These are phyloP conservation scores for Drosophila tripunctata DNA, from an alignment of 2,888 invertebrate genomes.

Conservation along the genomic window DNA sequence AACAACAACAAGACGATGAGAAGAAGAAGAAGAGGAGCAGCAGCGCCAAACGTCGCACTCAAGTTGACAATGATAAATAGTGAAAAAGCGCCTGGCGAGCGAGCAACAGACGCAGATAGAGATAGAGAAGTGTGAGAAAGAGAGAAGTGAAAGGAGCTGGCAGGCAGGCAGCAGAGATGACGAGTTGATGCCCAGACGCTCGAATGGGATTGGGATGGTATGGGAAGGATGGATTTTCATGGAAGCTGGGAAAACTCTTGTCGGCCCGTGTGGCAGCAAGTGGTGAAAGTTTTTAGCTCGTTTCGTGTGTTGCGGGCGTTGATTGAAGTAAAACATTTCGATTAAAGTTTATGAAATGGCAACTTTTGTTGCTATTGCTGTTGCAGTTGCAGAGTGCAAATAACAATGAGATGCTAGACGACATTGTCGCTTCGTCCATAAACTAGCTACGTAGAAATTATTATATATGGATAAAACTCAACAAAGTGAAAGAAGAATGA, in stretches of 20 bases:
- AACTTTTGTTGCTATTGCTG: slow-evolving; percentile 46
- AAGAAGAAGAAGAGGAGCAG: slow-evolving; percentile 46
- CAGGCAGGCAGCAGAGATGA: slow-evolving; percentile 3
- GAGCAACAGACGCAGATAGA: slow-evolving; percentile 42
- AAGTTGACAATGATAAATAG: slow-evolving; percentile 80
- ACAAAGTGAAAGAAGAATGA: background rate
- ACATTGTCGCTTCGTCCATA: slow-evolving; percentile 61
- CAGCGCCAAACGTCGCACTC: slow-evolving; percentile 79
- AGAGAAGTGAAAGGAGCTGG: slow-evolving; percentile 6
- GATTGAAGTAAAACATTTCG: slow-evolving; percentile 80
- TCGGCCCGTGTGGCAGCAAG: slow-evolving; percentile 53
- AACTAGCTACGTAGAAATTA: slow-evolving; percentile 69
- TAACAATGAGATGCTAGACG: slow-evolving; percentile 53
- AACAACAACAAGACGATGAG: slow-evolving; percentile 40
- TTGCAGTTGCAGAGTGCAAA: slow-evolving; percentile 47
- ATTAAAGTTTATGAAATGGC: slow-evolving; percentile 79
- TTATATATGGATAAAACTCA: slow-evolving; percentile 57
- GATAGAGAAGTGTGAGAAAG: slow-evolving; percentile 12
- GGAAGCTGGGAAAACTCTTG: slow-evolving; percentile 30
- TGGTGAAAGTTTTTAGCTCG: slow-evolving; percentile 73
- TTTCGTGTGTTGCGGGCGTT: slow-evolving; percentile 58
- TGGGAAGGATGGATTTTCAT: slow-evolving; percentile 22
- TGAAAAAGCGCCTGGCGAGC: slow-evolving; percentile 76
- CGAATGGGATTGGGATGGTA: too few relatives aligned
- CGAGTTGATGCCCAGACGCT: slow-evolving; percentile 42